Conservation (phyloP, 2,888 invertebrate species). For the Cheilosia vulpina region DNA sequence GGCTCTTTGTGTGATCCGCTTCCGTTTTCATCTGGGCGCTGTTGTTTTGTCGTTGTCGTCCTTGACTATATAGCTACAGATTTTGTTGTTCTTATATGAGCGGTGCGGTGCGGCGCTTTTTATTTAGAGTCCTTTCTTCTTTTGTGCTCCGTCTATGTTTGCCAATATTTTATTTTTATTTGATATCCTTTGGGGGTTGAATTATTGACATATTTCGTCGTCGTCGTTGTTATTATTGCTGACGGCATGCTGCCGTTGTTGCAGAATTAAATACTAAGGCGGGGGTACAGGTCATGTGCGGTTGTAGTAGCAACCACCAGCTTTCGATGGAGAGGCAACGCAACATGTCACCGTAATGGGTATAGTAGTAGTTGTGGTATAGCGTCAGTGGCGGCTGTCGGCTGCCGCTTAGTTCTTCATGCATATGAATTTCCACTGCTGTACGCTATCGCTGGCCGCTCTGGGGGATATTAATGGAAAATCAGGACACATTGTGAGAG, state of each 20-base stretch:
- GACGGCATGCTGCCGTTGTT: constrained; percentile 61
- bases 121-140: constrained; percentile 33
- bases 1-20: constrained; percentile 56
- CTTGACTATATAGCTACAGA: not conserved
- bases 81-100: constrained; percentile 45
- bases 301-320: constrained; percentile 34
- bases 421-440: constrained; percentile 54
- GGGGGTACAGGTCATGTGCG: not conserved
- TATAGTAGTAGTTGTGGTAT: constrained; percentile 37
- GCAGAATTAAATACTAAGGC: constrained; percentile 20
- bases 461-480: constrained; percentile 59
- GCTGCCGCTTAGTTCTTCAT: constrained; percentile 30
- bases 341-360: constrained; percentile 55
- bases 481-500: constrained; percentile 46
- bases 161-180: constrained; percentile 72
- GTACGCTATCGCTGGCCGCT: constrained; percentile 46
- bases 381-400: constrained; percentile 13
- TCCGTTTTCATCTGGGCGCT: constrained; percentile 38
- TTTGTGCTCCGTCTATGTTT: constrained; percentile 63
- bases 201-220: constrained; percentile 69
- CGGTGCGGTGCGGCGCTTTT: constrained; percentile 18
- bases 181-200: constrained; percentile 69
- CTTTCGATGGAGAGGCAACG: constrained; percentile 41
- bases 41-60: constrained; percentile 32
- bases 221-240: constrained; percentile 68